These are phyloP conservation scores for Charina bottae DNA, from an alignment of 2,113 vertebrate species.

Conservation along the genomic window DNA sequence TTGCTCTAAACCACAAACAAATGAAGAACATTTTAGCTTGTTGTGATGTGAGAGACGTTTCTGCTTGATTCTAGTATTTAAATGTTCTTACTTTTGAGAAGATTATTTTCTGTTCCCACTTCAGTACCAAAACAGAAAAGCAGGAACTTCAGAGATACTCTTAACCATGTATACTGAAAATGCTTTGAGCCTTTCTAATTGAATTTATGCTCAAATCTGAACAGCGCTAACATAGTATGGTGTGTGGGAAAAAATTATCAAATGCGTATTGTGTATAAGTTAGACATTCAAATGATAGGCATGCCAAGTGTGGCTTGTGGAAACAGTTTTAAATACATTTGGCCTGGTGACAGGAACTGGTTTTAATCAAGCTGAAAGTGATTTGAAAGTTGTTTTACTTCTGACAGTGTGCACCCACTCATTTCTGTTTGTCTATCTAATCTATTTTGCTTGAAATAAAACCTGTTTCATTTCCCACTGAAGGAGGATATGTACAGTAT, in stretches of 20 bases:
- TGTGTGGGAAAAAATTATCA: background rate
- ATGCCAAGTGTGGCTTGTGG: background rate
- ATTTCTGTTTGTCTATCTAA: background rate
- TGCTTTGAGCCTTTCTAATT: background rate
- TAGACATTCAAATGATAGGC: background rate
- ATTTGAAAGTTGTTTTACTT: background rate
- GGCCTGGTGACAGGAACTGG: background rate
- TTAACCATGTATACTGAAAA: background rate
- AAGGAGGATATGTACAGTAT: no score
- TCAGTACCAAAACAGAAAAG: background rate
- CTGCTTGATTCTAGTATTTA: background rate
- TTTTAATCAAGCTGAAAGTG: background rate
- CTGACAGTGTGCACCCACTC: background rate
- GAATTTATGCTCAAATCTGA: background rate
- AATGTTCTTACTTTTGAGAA: background rate
- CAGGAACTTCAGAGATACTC: background rate
- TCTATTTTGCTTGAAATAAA: background rate
- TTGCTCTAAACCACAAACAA: background rate
- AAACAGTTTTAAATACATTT: background rate
- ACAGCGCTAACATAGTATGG: background rate
- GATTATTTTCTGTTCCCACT: background rate
- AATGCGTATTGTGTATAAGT: background rate
- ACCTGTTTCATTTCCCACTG: background rate
- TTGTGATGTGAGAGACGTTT: background rate
- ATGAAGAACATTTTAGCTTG: background rate